Evolutionary conservation across 2,888 invertebrate genomes (phyloP), one percentile per base, ranked within the genome.

Genomic region (Pheosia gnoma): DNA sequence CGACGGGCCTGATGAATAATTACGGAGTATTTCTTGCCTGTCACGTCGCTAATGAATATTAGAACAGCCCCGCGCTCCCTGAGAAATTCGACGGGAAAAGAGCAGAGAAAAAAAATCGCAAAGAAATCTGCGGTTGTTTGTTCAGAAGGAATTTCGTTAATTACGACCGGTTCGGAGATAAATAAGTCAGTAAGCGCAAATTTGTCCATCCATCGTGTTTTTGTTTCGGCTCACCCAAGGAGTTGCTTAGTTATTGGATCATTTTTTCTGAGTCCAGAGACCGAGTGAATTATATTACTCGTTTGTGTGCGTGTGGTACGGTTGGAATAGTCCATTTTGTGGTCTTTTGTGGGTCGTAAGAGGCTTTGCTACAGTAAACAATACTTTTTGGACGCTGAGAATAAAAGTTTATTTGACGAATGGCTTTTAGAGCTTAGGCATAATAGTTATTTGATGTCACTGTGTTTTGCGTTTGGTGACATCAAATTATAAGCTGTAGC

Each of bases 31-130:
- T 91, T 93, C 88, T 91, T 89, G 90, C 89, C 85, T 87, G 92
- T 92, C 93, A 92, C 88, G 86, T 80, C 74, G 76, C 81, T 91
- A 93, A 93, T 93, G 91, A 93, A 92, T 92, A 91, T 90, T 86
- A 87, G 84, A 89, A 84, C 80, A 83, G 85, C 59, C 47, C 54
- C 43, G 60, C 45, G 45, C 45, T 57, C 56, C 57, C 55, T 57
- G 59, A 68, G 71, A 69, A 61, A 58, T 65, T 62, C 62, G 58
- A 55, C 64, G 66, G 60, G 63, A 75, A 70, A 74, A 75, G 71
- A 13, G 57, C 13, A 41, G 61, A 52, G 59, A 68, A 74, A 79
- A 78, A 82, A 82, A 83, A 83, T 80, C 78, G 82, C 62, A 80
- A 85, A 83, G 83, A 87, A 89, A 89, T 89, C 88, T 84, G 87